A percentile compares a stretch with the other conserved stretches of the same genome.
phyloP scores from a whole-genome alignment of 2,888 invertebrate species.

The Chromoteleia sp. region DNA sequence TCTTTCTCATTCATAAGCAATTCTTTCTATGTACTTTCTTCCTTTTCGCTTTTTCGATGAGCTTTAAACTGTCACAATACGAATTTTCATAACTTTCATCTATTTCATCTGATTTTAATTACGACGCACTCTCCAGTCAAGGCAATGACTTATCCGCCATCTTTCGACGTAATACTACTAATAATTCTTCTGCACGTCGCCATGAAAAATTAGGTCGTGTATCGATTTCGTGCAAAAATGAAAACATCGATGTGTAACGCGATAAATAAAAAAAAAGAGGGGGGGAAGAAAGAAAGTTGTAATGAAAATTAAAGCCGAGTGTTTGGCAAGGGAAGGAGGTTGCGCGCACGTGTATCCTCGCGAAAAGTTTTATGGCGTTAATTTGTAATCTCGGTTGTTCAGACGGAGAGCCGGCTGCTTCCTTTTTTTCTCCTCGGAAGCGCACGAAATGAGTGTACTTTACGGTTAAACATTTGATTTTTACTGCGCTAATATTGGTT shows the following conservation, averaged over 20 bases:
- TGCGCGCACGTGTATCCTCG: slow-evolving; percentile 9
- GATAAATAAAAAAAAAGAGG: slow-evolving; percentile 16
- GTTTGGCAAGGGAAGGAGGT: background rate
- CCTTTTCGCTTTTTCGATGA: too few species aligned
- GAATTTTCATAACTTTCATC: too few species aligned
- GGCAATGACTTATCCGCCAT: slow-evolving; percentile 40
- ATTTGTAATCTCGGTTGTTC: slow-evolving; percentile 39
- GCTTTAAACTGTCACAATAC: too few species aligned
- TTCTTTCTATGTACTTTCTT: too few species aligned
- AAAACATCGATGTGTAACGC: slow-evolving; percentile 44
- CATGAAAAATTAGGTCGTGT: slow-evolving; percentile 43
- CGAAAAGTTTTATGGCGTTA: slow-evolving; percentile 42
- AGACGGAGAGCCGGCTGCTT: background rate
- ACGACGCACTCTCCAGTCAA: slow-evolving; percentile 6
- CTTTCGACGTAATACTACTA: slow-evolving; percentile 40
- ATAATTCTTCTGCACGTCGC: slow-evolving; percentile 36
- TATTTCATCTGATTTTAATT: slow-evolving; percentile 14
- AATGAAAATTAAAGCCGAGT: slow-evolving; percentile 18
- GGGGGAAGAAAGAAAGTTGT: background rate
- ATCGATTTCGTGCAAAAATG: slow-evolving; percentile 37
- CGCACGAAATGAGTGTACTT: background rate
- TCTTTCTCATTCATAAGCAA: too few species aligned
- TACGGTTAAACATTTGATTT: slow-evolving; percentile 29
- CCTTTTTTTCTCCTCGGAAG: slow-evolving; percentile 1
- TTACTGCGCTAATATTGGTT: slow-evolving; percentile 20